Evolutionary conservation across 2,888 invertebrate genomes (phyloP).

Genomic region (Amblyjoppa fuscipennis): DNA sequence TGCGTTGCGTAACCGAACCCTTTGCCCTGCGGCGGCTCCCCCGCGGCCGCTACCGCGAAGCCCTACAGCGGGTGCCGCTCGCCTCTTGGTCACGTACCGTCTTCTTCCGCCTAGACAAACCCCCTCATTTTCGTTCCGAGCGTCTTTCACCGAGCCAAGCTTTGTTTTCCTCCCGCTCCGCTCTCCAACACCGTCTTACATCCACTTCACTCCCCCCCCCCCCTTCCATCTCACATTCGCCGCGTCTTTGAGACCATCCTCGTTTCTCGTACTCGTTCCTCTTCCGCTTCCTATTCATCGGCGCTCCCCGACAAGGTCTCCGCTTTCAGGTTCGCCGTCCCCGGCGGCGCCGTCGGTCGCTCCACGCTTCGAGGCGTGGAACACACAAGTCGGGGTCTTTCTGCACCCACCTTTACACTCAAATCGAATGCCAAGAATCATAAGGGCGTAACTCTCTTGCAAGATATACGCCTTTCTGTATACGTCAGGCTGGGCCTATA

Average conservation of each 20-base stretch:
- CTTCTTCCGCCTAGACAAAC: constrained; percentile 49
- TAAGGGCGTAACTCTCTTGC: not conserved
- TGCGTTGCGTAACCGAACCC: constrained; percentile 58
- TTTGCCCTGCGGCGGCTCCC: constrained; percentile 42
- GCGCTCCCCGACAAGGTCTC: constrained; percentile 27
- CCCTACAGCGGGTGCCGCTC: constrained; percentile 45
- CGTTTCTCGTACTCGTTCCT: constrained; percentile 25
- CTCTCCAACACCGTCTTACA: not conserved
- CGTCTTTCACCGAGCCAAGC: constrained; percentile 34
- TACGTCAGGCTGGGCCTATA: no score
- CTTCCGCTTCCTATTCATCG: constrained; percentile 30
- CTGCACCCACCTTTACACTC: not conserved
- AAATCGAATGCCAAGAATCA: no score
- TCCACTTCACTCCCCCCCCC: constrained; percentile 23
- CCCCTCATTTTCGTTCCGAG: constrained; percentile 4
- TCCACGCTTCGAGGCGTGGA: constrained; percentile 41
- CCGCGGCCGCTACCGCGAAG: constrained; percentile 56
- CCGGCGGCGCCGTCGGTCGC: constrained; percentile 19
- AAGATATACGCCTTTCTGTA: no score
- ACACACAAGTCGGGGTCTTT: not conserved
- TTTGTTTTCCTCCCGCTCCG: not conserved
- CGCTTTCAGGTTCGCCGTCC: constrained; percentile 16
- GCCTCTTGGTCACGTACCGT: constrained; percentile 65
- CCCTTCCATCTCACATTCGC: not conserved
- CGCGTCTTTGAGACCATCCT: constrained; percentile 32